phyloP scores from a whole-genome alignment of 2,888 invertebrate species.

The Andrena bicolor region DNA sequence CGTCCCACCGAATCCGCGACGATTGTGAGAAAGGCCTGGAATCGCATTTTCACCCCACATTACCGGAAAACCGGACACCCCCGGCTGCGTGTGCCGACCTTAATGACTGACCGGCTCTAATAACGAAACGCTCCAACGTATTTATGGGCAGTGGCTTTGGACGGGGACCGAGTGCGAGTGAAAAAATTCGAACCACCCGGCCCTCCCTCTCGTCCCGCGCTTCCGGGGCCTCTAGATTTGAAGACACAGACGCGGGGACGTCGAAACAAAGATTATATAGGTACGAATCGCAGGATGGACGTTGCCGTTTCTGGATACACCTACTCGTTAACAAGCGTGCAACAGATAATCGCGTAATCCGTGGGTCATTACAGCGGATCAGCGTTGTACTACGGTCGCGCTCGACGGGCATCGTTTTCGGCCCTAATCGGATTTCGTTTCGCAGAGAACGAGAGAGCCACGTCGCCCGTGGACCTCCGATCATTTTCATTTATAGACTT shows the following conservation, averaged over 20 bases:
- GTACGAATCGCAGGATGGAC: not conserved
- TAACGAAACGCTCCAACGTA: slow-evolving; percentile 49
- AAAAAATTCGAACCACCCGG: not conserved
- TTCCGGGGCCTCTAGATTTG: not conserved
- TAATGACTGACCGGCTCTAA: slow-evolving; percentile 63
- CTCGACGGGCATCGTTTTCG: slow-evolving; percentile 34
- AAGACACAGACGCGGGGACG: not conserved
- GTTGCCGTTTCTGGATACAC: too few species aligned
- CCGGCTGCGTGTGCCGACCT: slow-evolving; percentile 36
- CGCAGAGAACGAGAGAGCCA: slow-evolving; percentile 60
- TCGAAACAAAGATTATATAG: not conserved
- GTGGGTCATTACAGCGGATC: slow-evolving; percentile 43
- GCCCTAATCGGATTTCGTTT: slow-evolving; percentile 75
- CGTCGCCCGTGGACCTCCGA: slow-evolving; percentile 49
- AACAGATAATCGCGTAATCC: slow-evolving; percentile 43
- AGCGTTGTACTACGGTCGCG: not conserved
- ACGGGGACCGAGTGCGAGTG: not conserved
- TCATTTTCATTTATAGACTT: slow-evolving; percentile 76
- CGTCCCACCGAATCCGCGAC: slow-evolving; percentile 52
- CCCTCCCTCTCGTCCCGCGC: not conserved
- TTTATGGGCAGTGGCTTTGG: slow-evolving; percentile 38
- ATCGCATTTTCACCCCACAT: slow-evolving; percentile 59
- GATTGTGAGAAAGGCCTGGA: slow-evolving; percentile 59
- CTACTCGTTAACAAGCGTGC: slow-evolving; percentile 15
- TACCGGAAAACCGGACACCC: slow-evolving; percentile 43